Evolutionary conservation across 35 echinoderm and acorn worm species (phyloP), one percentile per base, ranked within the genome.

Genomic region (Amphiura filiformis): DNA sequence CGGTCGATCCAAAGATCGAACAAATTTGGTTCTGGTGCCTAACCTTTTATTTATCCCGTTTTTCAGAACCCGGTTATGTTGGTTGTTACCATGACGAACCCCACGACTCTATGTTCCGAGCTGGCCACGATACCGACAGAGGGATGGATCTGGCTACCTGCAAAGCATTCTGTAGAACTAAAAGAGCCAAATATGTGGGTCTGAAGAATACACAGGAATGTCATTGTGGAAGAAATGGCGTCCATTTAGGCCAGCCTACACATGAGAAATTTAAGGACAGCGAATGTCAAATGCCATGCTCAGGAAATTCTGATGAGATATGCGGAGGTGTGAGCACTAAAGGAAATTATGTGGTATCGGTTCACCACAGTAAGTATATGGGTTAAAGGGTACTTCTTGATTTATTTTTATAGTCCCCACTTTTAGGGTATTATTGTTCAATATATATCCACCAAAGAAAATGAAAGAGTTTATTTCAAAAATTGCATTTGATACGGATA

Each of bases 41-140:
- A n/a, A n/a, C n/a, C n/a, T n/a, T n/a, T n/a, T n/a, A n/a, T n/a
- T n/a, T n/a, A n/a, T n/a, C n/a, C n/a, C n/a, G n/a, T n/a, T n/a
- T 39, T 39, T 22, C 81, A 95, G 93, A 81, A 70, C 93, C 90
- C 0, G 87, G 86, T 26, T 95, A 95, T 28, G 33, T 95, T 17
- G 93, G 93, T 81, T 95, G 93, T 82, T 95, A 92, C 82, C 80
- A 40, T 2, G 93, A 95, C 82, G 80, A 89, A 31, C 64, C 65
- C 0, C 65, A 57, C 4, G 36, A 92, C 28, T 87, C 90, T 28
- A 38, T 88, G 20, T 65, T 91, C 1, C 39, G 84, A 40, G 89
- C 75, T 30, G 85, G 80, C 35, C 85, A 85, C 81, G 70, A 88
- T 30, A 35, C 52, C 17, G 49, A 57, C n/a, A 31, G 80, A 14